Evolutionary conservation across 1,140 invertebrate species (phyloP).

Genomic region (Halesus radiatus): DNA sequence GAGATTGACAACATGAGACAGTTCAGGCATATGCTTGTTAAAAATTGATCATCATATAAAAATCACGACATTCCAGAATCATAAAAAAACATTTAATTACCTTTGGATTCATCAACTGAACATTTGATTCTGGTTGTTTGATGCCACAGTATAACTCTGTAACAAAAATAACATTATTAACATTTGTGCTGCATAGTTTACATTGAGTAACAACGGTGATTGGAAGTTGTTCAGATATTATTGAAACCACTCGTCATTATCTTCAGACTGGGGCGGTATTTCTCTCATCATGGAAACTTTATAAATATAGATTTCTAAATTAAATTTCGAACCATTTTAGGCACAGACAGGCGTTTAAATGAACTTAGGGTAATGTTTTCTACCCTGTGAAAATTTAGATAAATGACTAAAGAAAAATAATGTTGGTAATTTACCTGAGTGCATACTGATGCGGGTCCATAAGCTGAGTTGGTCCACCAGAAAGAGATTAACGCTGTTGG

Average conservation of each 20-base stretch:
- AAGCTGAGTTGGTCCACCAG: too few species aligned
- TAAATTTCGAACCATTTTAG: too few species aligned
- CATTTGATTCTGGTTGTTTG: background rate
- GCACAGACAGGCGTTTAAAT: background rate
- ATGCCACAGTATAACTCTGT: background rate
- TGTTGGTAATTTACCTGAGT: too few species aligned
- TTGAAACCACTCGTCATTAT: constrained; percentile 39
- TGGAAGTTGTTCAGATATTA: constrained; percentile 21
- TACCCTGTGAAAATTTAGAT: too few species aligned
- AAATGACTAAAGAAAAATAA: too few species aligned
- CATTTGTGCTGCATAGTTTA: too few species aligned
- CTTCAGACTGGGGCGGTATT: constrained; percentile 51
- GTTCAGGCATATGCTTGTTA: constrained; percentile 48
- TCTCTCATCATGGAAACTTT: constrained; percentile 38
- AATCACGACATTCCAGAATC: background rate
- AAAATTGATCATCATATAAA: constrained; percentile 37
- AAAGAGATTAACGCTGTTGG: too few species aligned
- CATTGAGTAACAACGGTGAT: background rate
- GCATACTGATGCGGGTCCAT: too few species aligned
- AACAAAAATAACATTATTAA: background rate
- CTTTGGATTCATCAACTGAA: background rate
- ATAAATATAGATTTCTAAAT: too few species aligned
- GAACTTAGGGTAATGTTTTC: too few species aligned
- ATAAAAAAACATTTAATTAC: too few species aligned
- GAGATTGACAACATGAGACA: constrained; percentile 31